phyloP scores from a whole-genome alignment of 2,113 vertebrate species.

The Vombatus ursinus region DNA sequence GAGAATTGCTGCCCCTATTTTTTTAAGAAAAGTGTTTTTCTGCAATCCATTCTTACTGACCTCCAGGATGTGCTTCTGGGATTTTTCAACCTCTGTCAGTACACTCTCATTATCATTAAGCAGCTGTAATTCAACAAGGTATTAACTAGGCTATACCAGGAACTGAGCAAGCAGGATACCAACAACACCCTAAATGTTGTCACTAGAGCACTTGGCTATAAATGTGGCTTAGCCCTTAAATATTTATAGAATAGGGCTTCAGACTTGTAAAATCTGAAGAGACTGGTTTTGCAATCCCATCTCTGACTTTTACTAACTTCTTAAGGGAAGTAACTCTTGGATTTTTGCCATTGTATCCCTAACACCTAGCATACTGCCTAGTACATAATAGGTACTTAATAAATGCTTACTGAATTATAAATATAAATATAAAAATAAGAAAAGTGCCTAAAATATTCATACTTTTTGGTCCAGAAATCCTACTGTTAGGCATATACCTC shows the following conservation, averaged over 20 bases:
- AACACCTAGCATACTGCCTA: not conserved
- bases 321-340: not conserved
- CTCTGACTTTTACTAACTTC: not conserved
- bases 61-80: not conserved
- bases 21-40: not conserved
- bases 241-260: not conserved
- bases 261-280: not conserved
- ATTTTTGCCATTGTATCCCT: not conserved
- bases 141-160: not conserved
- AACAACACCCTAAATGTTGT: not conserved
- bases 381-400: not conserved
- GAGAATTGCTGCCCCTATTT: too few relatives aligned
- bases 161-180: not conserved
- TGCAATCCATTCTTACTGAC: not conserved
- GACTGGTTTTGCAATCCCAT: not conserved
- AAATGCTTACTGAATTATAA: not conserved
- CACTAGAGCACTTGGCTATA: not conserved
- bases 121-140: not conserved
- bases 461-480: not conserved
- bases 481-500: not conserved
- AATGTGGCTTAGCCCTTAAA: not conserved
- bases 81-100: not conserved
- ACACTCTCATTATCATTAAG: not conserved
- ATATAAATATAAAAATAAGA: not conserved
- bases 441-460: not conserved